These are phyloP conservation scores for Ceratosolen solmsi DNA, from an alignment of 1,140 invertebrate genomes.

Conservation along the genomic window DNA sequence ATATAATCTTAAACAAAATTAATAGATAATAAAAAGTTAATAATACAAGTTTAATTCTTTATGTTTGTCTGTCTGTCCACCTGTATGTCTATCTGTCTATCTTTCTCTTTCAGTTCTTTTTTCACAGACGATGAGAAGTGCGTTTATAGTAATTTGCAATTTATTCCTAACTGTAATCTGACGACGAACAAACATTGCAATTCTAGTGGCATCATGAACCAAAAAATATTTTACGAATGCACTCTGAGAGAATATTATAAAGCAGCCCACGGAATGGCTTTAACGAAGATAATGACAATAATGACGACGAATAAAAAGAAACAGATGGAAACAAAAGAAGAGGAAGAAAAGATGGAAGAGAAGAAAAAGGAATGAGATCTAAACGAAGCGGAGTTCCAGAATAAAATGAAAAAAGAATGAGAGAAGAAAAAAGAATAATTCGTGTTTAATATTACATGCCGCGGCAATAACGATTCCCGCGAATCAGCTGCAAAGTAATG, in stretches of 20 bases:
- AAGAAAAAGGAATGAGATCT: neutral
- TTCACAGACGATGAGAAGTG: neutral
- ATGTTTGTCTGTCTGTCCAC: too few relatives aligned
- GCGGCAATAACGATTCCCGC: neutral
- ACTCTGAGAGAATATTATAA: neutral
- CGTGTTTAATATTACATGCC: neutral
- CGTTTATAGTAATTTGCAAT: conserved; percentile 13
- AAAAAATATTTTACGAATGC: neutral
- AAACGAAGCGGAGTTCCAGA: neutral
- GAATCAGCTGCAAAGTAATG: neutral
- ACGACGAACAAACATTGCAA: conserved; percentile 10
- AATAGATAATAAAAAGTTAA: too few relatives aligned
- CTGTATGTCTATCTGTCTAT: neutral
- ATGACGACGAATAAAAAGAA: neutral
- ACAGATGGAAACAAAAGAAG: neutral
- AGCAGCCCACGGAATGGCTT: neutral
- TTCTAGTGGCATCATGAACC: neutral
- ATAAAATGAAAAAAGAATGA: neutral
- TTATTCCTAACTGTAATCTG: neutral
- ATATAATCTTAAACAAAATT: too few relatives aligned
- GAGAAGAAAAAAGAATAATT: neutral
- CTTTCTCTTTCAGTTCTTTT: neutral
- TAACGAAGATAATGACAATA: neutral
- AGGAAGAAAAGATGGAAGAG: neutral
- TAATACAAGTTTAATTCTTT: too few relatives aligned